Evolutionary conservation across 2,113 vertebrate genomes (phyloP), one percentile per base, ranked within the genome.

Genomic region (Chitala chitala): DNA sequence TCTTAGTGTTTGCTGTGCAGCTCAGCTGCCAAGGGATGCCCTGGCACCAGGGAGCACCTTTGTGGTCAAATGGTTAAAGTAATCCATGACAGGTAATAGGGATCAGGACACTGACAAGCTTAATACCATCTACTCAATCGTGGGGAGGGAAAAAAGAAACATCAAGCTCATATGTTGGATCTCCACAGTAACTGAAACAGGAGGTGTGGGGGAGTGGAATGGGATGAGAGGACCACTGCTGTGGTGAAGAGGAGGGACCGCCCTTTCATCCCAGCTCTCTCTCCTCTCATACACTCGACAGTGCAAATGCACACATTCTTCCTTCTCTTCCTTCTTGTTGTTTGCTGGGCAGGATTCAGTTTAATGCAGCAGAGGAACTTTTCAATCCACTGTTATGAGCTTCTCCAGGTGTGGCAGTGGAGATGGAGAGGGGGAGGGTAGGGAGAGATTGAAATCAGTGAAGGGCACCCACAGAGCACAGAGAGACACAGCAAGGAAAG

Each of bases 271-370:
- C 24, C 55, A 33, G 22, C 46, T 15, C 24, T 17, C n/a, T n/a
- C 61, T 58, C 61, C 50, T 6, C 33, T 51, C 12, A 42, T 61
- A 22, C 56, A 51, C 72, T 46, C 70, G 64, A 72, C 58, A 74
- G 69, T 56, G 20, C 72, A 64, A 59, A 1, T 51, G 40, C 74
- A 79, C 79, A 26, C 79, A 80, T 78, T 79, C 80, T 79, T 77
- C 71, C 80, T 74, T 63, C 50, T 33, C 56, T 48, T 58, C 55
- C 75, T 36, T 72, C 73, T 69, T 73, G 76, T 71, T 66, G 73
- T 71, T 80, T 80, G 77, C 74, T 77, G 76, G 77, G 77, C 68
- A 74, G 48, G 42, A 64, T 75, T 59, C 56, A 61, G 38, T 80
- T 75, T 72, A 79, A 79, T 78, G 71, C 77, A 69, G 36, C 29